Evolutionary conservation across 2,888 invertebrate genomes (phyloP), one percentile per base, ranked within the genome.

Genomic region (Polyommatus iphigenia): DNA sequence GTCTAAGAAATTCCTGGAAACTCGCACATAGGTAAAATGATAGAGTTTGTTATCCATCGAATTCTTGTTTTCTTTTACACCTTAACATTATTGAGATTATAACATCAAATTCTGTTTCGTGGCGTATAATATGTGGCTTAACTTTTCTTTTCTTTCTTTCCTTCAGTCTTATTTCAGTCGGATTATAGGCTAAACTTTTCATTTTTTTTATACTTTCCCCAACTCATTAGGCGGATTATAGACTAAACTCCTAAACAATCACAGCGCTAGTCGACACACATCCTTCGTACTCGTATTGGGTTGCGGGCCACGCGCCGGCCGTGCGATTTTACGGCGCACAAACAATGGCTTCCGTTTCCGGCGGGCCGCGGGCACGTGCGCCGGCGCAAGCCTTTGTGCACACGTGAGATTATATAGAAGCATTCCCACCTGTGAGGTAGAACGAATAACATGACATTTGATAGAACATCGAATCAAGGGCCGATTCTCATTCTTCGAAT

Each of bases 341-440:
- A 82, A 81, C 82, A 80, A 80, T 80, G 87, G 84, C 87, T 90
- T 93, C 93, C 93, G 92, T 89, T 93, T 93, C 93, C 93, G 87
- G 87, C 85, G 80, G 82, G 87, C 85, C 80, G 82, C 84, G 80
- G 81, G 90, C 90, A 90, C 88, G 87, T 81, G 80, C 79, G 82
- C 24, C 80, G 83, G 84, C 71, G 77, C 54, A 67, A 36, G 72
- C 71, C 71, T 57, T 20, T 29, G 50, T 75, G 50, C 59, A 71
- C 79, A 71, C 79, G 76, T 78, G 76, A 71, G 77, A 57, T 71
- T 18, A 18, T 24, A 36, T 54, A 29, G 2, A 50, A 18, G 29
- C 54, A 50, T 24, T 50, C 75, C 15, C 10, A 54, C 75, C 29
- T 67, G 67, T 67, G 67, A 67, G 6, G 67, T 62, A 46, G 46